Percentiles rank a stretch among this genome's conserved stretches.
Conservation (phyloP, 2,888 invertebrate genomes). For the Diarsia mendica region DNA sequence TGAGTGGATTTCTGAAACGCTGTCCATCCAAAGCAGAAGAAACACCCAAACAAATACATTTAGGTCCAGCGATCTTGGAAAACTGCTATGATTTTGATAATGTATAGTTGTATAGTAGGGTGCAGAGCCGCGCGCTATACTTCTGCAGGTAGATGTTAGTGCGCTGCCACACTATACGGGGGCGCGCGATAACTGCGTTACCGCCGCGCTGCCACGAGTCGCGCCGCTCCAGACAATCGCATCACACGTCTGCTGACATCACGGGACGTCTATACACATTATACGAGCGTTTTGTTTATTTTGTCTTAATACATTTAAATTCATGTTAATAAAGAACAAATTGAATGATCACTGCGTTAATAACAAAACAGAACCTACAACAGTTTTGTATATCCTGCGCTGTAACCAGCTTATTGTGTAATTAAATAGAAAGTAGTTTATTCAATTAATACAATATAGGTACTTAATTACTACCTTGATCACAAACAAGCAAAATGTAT, state of each 20-base stretch:
- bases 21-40: neutral
- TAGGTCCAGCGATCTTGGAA: neutral
- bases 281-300: neutral
- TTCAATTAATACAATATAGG: conserved; percentile 6
- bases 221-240: conserved; percentile 36
- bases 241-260: conserved; percentile 23
- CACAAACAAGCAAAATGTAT: conserved; percentile 3
- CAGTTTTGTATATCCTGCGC: no score
- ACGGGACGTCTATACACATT: conserved; percentile 3
- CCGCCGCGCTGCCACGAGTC: neutral
- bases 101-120: neutral
- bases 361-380: neutral
- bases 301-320: neutral
- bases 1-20: neutral
- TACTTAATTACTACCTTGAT: neutral
- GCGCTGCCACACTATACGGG: neutral
- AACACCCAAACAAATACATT: neutral
- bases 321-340: neutral
- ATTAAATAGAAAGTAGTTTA: conserved; percentile 2
- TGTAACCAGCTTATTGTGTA: neutral
- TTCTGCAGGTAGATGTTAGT: conserved; percentile 7
- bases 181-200: conserved; percentile 47
- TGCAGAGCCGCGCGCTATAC: neutral
- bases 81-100: neutral
- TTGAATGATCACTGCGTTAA: neutral